Percentiles rank a stretch among this genome's conserved stretches.
Evolutionary conservation across 1,140 invertebrate genomes (phyloP).

Genomic region (Drosophila arizonae): DNA sequence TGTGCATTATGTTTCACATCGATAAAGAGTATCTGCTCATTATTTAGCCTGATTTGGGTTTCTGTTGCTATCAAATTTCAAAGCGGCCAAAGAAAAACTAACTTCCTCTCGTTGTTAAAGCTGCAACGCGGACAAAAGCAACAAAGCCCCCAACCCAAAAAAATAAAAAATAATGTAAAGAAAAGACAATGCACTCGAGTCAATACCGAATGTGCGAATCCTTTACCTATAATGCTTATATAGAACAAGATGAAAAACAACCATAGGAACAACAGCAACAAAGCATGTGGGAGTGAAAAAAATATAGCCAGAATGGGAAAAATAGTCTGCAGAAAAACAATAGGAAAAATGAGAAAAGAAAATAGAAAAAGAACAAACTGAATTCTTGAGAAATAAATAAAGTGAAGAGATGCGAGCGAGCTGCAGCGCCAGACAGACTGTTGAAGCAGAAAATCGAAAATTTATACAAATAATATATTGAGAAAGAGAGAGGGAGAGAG

Average conservation of each 20-base stretch:
- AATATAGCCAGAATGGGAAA: constrained; percentile 26
- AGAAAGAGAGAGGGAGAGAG: constrained; percentile 32
- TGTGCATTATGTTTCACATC: not conserved
- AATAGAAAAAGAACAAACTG: constrained; percentile 53
- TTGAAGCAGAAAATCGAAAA: constrained; percentile 79
- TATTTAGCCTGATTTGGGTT: constrained; percentile 19
- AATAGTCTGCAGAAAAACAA: constrained; percentile 48
- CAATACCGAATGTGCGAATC: constrained; percentile 37
- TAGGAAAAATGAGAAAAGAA: constrained; percentile 23
- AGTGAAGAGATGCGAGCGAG: constrained; percentile 55
- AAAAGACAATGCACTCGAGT: constrained; percentile 38
- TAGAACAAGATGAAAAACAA: constrained; percentile 19
- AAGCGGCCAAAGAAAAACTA: constrained; percentile 8
- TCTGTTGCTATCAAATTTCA: constrained; percentile 25
- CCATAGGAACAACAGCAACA: constrained; percentile 6
- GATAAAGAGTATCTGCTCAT: constrained; percentile 17
- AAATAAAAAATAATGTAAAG: not conserved
- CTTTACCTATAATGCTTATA: constrained; percentile 33
- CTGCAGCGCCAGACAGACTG: constrained; percentile 46
- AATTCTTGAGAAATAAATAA: constrained; percentile 78
- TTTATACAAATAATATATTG: constrained; percentile 77
- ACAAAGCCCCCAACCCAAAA: constrained; percentile 13
- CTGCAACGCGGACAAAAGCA: constrained; percentile 12
- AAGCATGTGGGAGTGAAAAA: constrained; percentile 45
- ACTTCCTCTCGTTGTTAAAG: not conserved